Percentiles rank a stretch among this genome's conserved stretches.
Conservation (phyloP, 1,140 invertebrate species). For the Triops cancriformis region DNA sequence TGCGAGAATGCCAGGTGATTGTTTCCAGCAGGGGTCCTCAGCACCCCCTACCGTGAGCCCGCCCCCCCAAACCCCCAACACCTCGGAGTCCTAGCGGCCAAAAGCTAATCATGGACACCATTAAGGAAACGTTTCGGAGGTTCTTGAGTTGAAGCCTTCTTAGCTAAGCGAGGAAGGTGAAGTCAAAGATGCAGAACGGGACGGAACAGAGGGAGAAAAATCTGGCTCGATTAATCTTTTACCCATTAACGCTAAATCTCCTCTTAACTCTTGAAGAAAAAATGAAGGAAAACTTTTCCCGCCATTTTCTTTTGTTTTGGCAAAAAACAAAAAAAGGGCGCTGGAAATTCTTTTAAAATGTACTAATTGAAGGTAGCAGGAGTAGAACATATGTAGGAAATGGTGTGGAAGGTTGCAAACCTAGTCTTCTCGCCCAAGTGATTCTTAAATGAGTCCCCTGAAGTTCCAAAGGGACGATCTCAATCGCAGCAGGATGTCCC, state of each 20-base stretch:
- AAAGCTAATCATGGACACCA: constrained; percentile 11
- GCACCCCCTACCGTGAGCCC: constrained; percentile 4
- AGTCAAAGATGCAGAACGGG: neutral
- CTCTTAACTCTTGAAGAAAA: no score
- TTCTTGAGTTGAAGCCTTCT: no score
- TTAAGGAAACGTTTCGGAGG: neutral
- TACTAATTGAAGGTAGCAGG: no score
- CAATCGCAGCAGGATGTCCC: neutral
- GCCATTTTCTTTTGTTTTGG: no score
- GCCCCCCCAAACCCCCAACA: neutral
- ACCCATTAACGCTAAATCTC: neutral
- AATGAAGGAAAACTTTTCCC: no score
- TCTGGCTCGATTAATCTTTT: neutral
- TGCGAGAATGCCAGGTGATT: constrained; percentile 9
- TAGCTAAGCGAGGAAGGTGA: no score
- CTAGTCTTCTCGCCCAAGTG: neutral
- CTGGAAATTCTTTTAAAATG: no score
- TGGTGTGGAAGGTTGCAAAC: no score
- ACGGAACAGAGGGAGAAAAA: neutral
- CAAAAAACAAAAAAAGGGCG: no score
- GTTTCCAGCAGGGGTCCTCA: neutral
- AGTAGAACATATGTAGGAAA: no score
- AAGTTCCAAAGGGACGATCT: neutral
- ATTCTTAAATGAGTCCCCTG: no score
- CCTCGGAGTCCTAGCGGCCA: neutral